Conservation (phyloP, 2,797 vertebrate genomes). For the Notamacropus eugenii region DNA sequence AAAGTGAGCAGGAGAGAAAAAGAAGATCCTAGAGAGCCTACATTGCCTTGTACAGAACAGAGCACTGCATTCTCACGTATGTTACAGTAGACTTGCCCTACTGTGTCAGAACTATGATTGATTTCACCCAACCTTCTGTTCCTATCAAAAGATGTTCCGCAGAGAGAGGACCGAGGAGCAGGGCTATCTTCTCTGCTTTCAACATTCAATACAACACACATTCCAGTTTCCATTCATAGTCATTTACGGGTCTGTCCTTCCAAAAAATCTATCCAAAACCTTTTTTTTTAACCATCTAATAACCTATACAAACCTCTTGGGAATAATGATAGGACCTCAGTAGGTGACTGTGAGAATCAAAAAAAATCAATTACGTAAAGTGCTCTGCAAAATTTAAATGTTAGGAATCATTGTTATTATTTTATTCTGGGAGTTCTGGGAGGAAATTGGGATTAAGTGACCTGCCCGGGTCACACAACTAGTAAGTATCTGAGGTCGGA, state of each 20-base stretch:
- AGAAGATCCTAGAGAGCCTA: background rate
- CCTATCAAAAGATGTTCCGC: background rate
- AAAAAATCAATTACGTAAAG: background rate
- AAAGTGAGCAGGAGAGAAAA: background rate
- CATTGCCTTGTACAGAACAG: background rate
- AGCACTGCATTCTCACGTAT: background rate
- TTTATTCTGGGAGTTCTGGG: background rate
- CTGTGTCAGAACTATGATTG: background rate
- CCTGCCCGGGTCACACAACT: background rate
- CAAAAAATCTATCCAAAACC: background rate
- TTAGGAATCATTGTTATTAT: background rate
- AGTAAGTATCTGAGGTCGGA: background rate
- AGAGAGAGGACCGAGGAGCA: background rate
- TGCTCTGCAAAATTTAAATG: background rate
- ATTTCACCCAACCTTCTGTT: background rate
- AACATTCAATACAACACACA: background rate
- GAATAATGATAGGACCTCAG: background rate
- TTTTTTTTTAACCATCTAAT: background rate
- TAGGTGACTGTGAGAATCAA: background rate
- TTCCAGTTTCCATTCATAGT: background rate
- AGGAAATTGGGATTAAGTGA: background rate
- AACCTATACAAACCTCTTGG: background rate
- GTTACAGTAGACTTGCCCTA: background rate
- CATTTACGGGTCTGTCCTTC: background rate
- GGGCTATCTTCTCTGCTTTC: background rate